Evolutionary conservation across 1,140 invertebrate genomes (phyloP), one percentile per base, ranked within the genome.

Genomic region (Antheraea mylitta): DNA sequence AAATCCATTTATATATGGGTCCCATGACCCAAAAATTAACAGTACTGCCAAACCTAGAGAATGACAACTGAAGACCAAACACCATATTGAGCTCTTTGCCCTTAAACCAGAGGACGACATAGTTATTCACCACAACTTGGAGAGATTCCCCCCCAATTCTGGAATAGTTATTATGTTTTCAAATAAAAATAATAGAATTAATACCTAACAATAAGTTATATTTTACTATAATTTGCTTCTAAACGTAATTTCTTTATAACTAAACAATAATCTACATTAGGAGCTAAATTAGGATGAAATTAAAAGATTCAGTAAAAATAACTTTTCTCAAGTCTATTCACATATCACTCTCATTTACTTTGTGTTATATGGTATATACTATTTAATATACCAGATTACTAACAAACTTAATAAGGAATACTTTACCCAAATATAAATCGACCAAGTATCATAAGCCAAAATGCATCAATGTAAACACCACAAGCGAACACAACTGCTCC

Each of bases 21-120:
- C 96, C 96, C 97, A 99, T 99, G 0, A 98, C 94, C 86, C 97
- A 94, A 86, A 99, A 99, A 90, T 99, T 99, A 0, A 99, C 97
- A 10, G 98, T 97, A 77, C 98, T 99, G 7, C 98, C 98, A 65
- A 99, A 94, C 86, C 99, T 93, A 2, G 98, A 97, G 89, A 99
- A 97, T 78, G 98, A 99, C 42, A 99, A 87, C 88, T 98, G 95
- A 81, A 97, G 90, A 38, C 99, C 98, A 94, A 99, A 99, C 2
- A 99, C 98, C 96, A 99, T 98, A 85, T 99, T 99, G 36, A 99
- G 92, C 93, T 99, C 98, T 92, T 98, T 98, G 9, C 98, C 98
- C 92, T 98, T 98, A 82, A 99, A 99, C 99, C 98, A 99, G 18
- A 97, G 93, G 0, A 99, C 98, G 0, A 98, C 98, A 93, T 99